Evolutionary conservation across 2,113 vertebrate genomes (phyloP), one percentile per base, ranked within the genome.

Genomic region (Himantopus leucocephalus): DNA sequence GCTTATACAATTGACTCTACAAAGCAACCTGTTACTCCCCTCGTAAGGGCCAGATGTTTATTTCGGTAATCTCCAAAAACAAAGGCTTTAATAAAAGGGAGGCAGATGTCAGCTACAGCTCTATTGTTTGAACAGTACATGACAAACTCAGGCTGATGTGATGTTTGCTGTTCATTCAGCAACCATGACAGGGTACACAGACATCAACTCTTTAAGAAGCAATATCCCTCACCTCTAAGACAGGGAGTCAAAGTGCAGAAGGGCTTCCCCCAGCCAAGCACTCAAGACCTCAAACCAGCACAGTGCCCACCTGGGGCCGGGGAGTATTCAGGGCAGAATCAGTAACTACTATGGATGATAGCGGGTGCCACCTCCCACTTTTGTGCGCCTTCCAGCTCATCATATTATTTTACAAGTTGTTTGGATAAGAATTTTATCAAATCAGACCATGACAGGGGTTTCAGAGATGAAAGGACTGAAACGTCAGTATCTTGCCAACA

Each of bases 11-110:
- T 10, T 60, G 62, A 73, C 45, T 90, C 70, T 53, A 56, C 58
- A 87, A 89, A 82, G 66, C 64, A 82, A 87, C 84, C 66, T 95
- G 83, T 37, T 85, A 56, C 72, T 81, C 62, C 35, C 76, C 66
- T 91, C 23, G 52, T 53, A 68, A 89, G 55, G 58, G 70, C 76
- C 87, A 92, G 86, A 90, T 91, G 67, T 78, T 95, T 82, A 84
- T 91, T 90, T 86, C 39, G 2, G 26, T 74, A 66, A 94, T 85
- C 92, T 88, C n/a, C 81, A 82, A 45, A 79, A 92, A 90, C 84
- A 93, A 93, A 94, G 72, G 48, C 52, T 95, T 92, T 75, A 79
- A 77, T 76, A 37, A 80, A 72, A 75, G 66, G 66, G 30, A 85
- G 43, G 59, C 88, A 94, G 88, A 79, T 83, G 71, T 74, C 82